Conservation (phyloP, 2,113 vertebrate species). For the Lepisosteus oculatus region DNA sequence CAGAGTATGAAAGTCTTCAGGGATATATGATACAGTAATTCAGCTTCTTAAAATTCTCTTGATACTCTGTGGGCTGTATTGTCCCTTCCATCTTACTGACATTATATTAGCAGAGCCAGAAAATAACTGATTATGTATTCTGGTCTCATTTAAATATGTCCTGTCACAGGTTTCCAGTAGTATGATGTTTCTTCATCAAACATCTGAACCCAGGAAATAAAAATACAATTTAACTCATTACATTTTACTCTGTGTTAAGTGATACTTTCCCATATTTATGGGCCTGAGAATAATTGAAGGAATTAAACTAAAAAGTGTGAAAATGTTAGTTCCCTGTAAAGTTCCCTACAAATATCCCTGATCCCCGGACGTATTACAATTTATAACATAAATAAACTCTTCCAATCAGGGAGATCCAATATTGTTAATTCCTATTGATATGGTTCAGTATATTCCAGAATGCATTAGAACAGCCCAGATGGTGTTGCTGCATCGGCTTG, state of each 20-base stretch:
- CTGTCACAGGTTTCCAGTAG: constrained; percentile 10
- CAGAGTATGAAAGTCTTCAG: constrained; percentile 23
- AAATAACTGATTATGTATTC: constrained; percentile 34
- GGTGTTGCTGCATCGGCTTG: neutral
- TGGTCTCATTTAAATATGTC: constrained; percentile 24
- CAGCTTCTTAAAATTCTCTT: constrained; percentile 28
- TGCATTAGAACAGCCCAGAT: neutral
- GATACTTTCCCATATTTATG: too few species aligned
- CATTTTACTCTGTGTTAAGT: too few species aligned
- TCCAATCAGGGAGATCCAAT: too few species aligned
- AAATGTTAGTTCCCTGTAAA: too few species aligned
- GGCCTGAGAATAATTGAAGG: too few species aligned
- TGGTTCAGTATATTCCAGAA: too few species aligned
- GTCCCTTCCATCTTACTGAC: constrained; percentile 32
- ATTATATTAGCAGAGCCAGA: constrained; percentile 24
- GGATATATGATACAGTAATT: constrained; percentile 29
- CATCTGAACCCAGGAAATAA: neutral
- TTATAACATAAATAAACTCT: too few species aligned
- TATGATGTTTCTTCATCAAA: neutral
- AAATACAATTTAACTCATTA: neutral
- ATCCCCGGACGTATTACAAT: too few species aligned
- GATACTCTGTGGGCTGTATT: constrained; percentile 13
- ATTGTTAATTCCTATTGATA: too few species aligned
- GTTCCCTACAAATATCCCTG: too few species aligned
- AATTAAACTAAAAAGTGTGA: too few species aligned